Base-by-base conservation (phyloP, 2,888 invertebrate species). In the Sinhomidia bicolor region DNA sequence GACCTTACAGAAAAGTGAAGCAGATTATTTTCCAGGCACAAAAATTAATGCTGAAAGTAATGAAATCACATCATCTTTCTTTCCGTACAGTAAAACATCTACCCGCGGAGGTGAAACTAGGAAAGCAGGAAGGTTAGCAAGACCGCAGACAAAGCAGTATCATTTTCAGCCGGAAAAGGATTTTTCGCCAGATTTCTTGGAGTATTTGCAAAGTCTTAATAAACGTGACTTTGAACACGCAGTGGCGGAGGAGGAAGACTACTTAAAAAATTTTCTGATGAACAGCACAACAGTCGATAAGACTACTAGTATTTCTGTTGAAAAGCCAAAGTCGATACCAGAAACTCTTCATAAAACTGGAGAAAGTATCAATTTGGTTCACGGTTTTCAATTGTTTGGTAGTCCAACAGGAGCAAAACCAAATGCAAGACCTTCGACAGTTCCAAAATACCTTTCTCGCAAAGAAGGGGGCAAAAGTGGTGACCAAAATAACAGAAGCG, bases 221-320 rank as follows among this genome's bases (percentile, higher is more conserved):
- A 65, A 32, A 12, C 23, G 60, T 23, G 81, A 87, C 14, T 87
- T 87, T 29, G 87, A 87, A 44, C 81, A 80, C 20, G 74, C 87
- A 9, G n/a, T 71, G 7, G 23, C 44, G 17, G 68, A 36, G 32
- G 23, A 62, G 65, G 23, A 17, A 14, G 44, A 41, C 20, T 44
- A 20, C 1, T 5, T 12, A 10, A 26, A 26, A n/a, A 60, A 60
- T 10, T 26, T 6, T 0, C 0, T 26, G 1, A 23, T 60, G 60
- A n/a, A 26, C 26, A 62, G 57, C 20, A 12, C 3, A 4, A 57
- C 14, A 57, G 20, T 47, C 5, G 47, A 47, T 12, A 47, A 36
- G 4, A 36, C 3, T 36, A 36, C 3, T 36, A 36, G 7, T 36
- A 5, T 36, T 5, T 5, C 7, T 36, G 36, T 7, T 36, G 36